Base-by-base conservation (phyloP, 2,113 vertebrate genomes). In the Phaethornis superciliosus region DNA sequence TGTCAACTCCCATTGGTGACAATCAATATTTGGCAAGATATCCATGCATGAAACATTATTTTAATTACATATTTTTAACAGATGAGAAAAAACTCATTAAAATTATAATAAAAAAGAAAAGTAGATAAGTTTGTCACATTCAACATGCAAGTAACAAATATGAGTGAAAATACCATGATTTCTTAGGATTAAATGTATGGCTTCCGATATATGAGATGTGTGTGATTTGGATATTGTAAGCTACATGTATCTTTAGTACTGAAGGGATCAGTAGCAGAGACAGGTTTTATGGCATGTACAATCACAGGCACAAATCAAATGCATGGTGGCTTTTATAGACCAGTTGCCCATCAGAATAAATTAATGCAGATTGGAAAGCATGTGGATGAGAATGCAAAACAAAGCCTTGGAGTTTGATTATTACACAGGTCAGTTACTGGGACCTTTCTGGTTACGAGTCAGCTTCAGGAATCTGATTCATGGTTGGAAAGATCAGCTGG, bases 361-460 rank as follows among this genome's bases (percentile, higher is more conserved):
- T 67, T 67, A 77, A 46, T 81, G 42, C 35, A 37, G 17, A 52
- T 23, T 56, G 80, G 70, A 85, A 83, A 80, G 40, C 27, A 35
- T 11, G 62, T 44, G 58, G 35, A 54, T 21, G 67, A 1, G 8
- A 85, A 85, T 89, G 56, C 42, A 81, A 77, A 89, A 67, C 55
- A 88, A 68, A 94, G n/a, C 44, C 47, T 83, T 80, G 52, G 56
- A 83, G 46, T 87, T 11, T 77, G 60, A 58, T 89, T 82, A 32
- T 83, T 67, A 28, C 0, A 3, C 75, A 88, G 87, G 68, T 93
- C 72, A 28, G 49, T 76, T 95, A 46, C 60, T 65, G 63, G 20
- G 44, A 88, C 59, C 85, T 80, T 51, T 85, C 70, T 95, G 89
- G 91, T 96, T 95, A 88, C 9, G 12, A 95, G 83, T 94, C 91